Base-by-base conservation (phyloP, 2,797 vertebrate genomes). In the Alectoris magna region DNA sequence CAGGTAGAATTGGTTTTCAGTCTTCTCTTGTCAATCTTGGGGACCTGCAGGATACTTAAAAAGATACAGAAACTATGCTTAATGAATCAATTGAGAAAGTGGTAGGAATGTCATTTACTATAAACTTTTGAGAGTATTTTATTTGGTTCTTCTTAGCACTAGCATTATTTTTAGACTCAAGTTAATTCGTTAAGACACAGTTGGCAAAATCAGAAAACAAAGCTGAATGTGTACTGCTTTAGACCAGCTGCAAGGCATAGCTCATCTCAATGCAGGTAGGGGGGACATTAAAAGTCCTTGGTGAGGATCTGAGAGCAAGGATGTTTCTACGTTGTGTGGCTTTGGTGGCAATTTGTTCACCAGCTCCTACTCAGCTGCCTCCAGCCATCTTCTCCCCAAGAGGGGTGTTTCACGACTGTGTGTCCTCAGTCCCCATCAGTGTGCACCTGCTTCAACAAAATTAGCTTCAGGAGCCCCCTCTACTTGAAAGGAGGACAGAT, bases 1-100 rank as follows among this genome's bases (percentile, higher is more conserved):
- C 38, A 49, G 41, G 58, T 84, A 83, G 41, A 87, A 83, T 64
- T 75, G 59, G 16, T 84, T 94, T 94, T 90, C 77, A 89, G 60
- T 19, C 87, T 95, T 78, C 59, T 62, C 48, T 84, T 81, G 67
- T 63, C 87, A 78, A 19, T 43, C 70, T 87, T 39, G 70, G n/a
- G 83, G 70, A 62, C 38, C 68, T 68, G 41, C 38, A 68, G 58
- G 71, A 64, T 87, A 46, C 26, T 72, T 73, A 31, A 92, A 86
- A 94, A 81, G 36, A 49, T 64, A 43, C 23, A 56, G 63, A 78
- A 95, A 56, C 13, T 3, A 1, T 44, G 36, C 27, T 90, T 81
- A 85, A 80, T 23, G 26, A 87, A 85, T 85, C 43, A 70, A 49
- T 81, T 62, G n/a, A 10, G 39, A 46, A 91, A 70, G 43, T 51